Evolutionary conservation across 2,113 vertebrate species (phyloP).

Genomic region (Gopherus flavomarginatus): DNA sequence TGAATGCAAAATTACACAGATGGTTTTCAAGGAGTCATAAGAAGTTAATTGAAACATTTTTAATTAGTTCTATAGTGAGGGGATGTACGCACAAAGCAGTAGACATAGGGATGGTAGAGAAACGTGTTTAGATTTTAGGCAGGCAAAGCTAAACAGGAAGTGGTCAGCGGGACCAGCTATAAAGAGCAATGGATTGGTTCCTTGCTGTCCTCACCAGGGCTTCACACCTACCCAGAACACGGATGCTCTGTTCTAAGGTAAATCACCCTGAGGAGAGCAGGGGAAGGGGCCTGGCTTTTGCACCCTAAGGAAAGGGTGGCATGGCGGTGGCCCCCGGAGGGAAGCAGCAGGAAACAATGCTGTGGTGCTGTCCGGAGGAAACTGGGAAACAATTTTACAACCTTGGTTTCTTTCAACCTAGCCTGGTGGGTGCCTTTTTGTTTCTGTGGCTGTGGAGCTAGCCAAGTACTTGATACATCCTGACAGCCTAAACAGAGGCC

Average conservation of each 20-base stretch:
- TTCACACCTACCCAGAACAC: background rate
- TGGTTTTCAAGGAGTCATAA: slow-evolving; percentile 68
- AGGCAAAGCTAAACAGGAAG: background rate
- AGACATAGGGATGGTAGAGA: background rate
- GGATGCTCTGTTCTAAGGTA: background rate
- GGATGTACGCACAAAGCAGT: background rate
- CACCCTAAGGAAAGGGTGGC: rapidly evolving
- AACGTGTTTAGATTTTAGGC: background rate
- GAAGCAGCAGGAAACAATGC: background rate
- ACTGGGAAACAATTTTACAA: background rate
- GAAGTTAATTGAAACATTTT: slow-evolving; percentile 66
- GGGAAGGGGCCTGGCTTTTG: rapidly evolving
- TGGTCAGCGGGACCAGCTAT: background rate
- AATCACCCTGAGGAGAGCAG: background rate
- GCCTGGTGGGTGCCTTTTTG: rapidly evolving
- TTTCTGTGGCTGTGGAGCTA: background rate
- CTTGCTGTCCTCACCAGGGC: background rate
- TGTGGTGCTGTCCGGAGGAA: background rate
- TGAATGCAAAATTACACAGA: slow-evolving; percentile 52
- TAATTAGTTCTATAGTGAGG: background rate
- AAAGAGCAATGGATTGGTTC: background rate
- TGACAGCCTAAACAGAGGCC: background rate
- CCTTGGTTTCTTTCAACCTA: background rate
- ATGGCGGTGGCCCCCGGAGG: rapidly evolving
- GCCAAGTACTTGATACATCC: background rate